These are phyloP conservation scores for Leptinotarsa undecemlineata DNA, from an alignment of 1,140 invertebrate species.

Conservation along the genomic window DNA sequence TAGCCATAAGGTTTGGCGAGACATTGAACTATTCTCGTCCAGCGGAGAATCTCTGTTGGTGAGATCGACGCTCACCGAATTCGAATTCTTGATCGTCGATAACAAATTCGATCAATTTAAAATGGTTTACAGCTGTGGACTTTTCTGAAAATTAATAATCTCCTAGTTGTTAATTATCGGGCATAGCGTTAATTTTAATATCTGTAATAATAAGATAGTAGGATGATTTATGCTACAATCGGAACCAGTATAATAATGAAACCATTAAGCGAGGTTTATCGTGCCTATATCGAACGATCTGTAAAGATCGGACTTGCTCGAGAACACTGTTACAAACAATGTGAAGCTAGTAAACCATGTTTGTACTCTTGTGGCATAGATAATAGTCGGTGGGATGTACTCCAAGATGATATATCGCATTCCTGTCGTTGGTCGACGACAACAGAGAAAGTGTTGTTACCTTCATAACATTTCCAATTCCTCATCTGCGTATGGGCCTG, in stretches of 20 bases:
- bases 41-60: background rate
- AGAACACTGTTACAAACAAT: constrained; percentile 27
- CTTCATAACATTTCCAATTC: constrained; percentile 1
- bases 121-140: constrained; percentile 20
- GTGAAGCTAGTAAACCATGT: constrained; percentile 28
- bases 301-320: constrained; percentile 24
- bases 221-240: constrained; percentile 39
- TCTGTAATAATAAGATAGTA: constrained; percentile 35
- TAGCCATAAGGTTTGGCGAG: constrained; percentile 11
- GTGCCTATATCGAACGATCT: constrained; percentile 36
- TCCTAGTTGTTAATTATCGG: constrained; percentile 34
- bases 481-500: constrained; percentile 9
- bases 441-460: constrained; percentile 9
- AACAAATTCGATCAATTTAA: constrained; percentile 27
- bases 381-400: constrained; percentile 13
- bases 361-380: constrained; percentile 7
- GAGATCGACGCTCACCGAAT: constrained; percentile 3
- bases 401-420: background rate
- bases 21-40: background rate
- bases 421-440: background rate
- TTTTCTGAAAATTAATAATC: constrained; percentile 28
- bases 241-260: constrained; percentile 43
- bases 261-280: constrained; percentile 41
- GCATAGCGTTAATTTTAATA: constrained; percentile 38
- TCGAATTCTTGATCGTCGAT: constrained; percentile 10